phyloP scores from a whole-genome alignment of 92 coral and sea anemone genomes.

The Siderastrea siderea region DNA sequence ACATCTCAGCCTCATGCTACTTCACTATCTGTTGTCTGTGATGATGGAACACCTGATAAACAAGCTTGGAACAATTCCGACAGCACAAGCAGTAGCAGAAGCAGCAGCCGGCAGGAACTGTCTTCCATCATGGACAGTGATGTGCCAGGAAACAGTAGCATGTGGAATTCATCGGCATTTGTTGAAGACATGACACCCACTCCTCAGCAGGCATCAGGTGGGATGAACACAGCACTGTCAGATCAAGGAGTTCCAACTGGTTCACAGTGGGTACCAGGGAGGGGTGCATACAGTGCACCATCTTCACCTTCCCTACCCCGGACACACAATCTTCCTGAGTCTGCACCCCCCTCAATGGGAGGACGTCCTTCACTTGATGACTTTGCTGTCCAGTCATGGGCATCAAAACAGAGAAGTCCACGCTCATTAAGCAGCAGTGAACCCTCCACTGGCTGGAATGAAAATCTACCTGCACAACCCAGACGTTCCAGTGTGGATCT shows the following conservation, averaged over 20 bases:
- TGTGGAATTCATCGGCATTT: slow-evolving; percentile 88
- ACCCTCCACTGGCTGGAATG: slow-evolving; percentile 82
- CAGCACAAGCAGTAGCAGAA: slow-evolving; percentile 95
- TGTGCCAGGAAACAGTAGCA: slow-evolving; percentile 48
- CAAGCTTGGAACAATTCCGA: slow-evolving; percentile 99
- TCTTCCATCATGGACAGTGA: slow-evolving; percentile 98
- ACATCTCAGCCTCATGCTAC: slow-evolving; percentile 58
- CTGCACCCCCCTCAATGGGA: slow-evolving; percentile 72
- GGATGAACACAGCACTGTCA: slow-evolving; percentile 80
- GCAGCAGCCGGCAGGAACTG: slow-evolving; percentile 97
- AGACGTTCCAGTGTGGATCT: slow-evolving; percentile 85
- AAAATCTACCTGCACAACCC: slow-evolving; percentile 62
- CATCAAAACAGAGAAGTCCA: slow-evolving; percentile 88
- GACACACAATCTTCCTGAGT: slow-evolving; percentile 86
- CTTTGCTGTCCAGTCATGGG: slow-evolving; percentile 94
- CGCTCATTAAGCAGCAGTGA: slow-evolving; percentile 89
- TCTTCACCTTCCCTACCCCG: slow-evolving; percentile 97
- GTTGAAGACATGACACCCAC: slow-evolving; percentile 91
- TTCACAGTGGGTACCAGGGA: slow-evolving; percentile 85
- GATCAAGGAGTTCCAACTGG: slow-evolving; percentile 72
- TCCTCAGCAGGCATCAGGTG: slow-evolving; percentile 75
- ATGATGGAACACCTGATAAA: slow-evolving; percentile 85
- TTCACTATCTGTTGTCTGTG: slow-evolving; percentile 85
- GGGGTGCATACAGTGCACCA: slow-evolving; percentile 99
- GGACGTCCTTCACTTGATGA: slow-evolving; percentile 95